Percentiles rank a stretch among this genome's conserved stretches.
These are phyloP conservation scores for Rhinoptilus africanus DNA, from an alignment of 2,113 vertebrate genomes.

Conservation along the genomic window DNA sequence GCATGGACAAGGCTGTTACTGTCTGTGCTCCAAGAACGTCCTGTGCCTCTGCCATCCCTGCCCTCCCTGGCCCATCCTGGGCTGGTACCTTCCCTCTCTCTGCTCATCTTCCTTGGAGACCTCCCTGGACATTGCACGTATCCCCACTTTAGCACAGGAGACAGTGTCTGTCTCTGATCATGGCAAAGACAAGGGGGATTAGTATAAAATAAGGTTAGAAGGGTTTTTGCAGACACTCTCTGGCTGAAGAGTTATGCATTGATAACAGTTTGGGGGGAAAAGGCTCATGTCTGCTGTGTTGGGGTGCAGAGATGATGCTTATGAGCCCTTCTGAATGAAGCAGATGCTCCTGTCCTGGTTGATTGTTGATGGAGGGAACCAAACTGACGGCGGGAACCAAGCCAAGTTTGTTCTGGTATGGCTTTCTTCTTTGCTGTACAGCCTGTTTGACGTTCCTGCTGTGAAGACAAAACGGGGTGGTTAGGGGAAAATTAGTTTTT, in stretches of 20 bases:
- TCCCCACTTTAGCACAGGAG: not conserved
- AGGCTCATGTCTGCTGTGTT: not conserved
- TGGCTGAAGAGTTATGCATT: not conserved
- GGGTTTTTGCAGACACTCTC: not conserved
- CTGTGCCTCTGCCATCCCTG: not conserved
- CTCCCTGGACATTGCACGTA: not conserved
- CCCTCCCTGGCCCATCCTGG: not conserved
- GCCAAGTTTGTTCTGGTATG: slow-evolving; percentile 30
- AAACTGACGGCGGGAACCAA: not conserved
- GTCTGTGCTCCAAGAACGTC: not conserved
- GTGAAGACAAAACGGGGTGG: slow-evolving; percentile 1
- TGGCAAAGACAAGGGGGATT: not conserved
- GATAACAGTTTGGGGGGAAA: not conserved
- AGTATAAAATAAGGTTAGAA: not conserved
- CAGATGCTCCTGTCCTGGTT: slow-evolving; percentile 22
- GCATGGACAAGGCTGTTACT: not conserved
- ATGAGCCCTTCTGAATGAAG: not conserved
- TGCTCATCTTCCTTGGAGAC: not conserved
- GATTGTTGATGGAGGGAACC: slow-evolving; percentile 22
- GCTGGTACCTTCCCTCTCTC: not conserved
- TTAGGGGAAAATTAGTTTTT: not conserved
- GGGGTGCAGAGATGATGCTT: not conserved
- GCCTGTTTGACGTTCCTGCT: not conserved
- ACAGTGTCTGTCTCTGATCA: not conserved
- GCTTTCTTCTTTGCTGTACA: not conserved